Evolutionary conservation across 2,797 vertebrate genomes (phyloP).

Genomic region (Kryptopterus vitreolus): DNA sequence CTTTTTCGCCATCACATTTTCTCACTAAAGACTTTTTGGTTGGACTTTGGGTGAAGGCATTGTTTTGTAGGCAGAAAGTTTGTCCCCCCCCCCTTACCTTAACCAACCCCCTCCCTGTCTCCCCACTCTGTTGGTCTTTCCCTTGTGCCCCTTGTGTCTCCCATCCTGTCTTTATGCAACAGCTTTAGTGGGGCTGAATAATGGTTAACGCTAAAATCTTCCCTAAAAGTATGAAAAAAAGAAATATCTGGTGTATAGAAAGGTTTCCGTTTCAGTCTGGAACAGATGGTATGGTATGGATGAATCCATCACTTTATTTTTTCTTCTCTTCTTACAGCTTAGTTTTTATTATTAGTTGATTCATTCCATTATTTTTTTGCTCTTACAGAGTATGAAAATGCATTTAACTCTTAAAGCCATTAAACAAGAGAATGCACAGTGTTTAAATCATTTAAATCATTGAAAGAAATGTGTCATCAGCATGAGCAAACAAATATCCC

Average conservation of each 20-base stretch:
- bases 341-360: not conserved
- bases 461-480: no score
- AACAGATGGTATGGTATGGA: no score
- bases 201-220: not conserved
- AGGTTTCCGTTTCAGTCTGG: not conserved
- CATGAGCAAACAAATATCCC: not conserved
- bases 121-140: slow-evolving; percentile 36
- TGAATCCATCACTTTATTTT: not conserved
- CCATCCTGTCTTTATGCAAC: slow-evolving; percentile 31
- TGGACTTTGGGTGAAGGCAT: slow-evolving; percentile 56
- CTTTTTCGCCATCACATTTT: slow-evolving; percentile 60
- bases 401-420: not conserved
- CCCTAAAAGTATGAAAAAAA: not conserved
- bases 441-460: not conserved
- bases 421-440: not conserved
- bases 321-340: not conserved
- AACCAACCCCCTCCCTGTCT: slow-evolving; percentile 47
- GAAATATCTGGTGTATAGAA: no score
- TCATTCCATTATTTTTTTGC: not conserved
- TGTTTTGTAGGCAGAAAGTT: slow-evolving; percentile 61
- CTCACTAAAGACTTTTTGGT: slow-evolving; percentile 52
- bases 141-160: not conserved
- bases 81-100: slow-evolving; percentile 49
- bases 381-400: not conserved
- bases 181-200: not conserved